Percentiles rank a stretch among this genome's conserved stretches.
Conservation (phyloP, 1,140 invertebrate species). For the Drosophila tsacasi region DNA sequence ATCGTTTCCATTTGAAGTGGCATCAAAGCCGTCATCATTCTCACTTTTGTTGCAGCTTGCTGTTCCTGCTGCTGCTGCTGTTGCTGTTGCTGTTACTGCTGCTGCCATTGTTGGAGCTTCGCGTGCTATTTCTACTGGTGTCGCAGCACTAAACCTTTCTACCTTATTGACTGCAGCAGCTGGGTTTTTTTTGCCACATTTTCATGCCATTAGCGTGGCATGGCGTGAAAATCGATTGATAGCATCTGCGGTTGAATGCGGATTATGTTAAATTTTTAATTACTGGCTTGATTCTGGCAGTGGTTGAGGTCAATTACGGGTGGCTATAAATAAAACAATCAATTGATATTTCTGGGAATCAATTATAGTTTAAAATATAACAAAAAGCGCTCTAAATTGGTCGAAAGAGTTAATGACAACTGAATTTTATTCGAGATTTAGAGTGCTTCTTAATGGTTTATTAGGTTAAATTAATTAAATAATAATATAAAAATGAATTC, state of each 20-base stretch:
- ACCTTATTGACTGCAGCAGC: slow-evolving; percentile 43
- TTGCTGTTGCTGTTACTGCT: neutral
- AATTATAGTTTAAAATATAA: neutral
- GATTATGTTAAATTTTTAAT: slow-evolving; percentile 40
- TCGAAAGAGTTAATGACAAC: neutral
- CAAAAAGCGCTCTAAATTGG: neutral
- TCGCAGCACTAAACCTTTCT: slow-evolving; percentile 30
- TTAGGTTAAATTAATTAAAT: neutral
- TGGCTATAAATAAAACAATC: slow-evolving; percentile 25
- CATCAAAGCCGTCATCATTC: slow-evolving; percentile 62
- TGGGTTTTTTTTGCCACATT: slow-evolving; percentile 29
- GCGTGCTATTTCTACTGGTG: slow-evolving; percentile 20
- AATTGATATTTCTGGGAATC: slow-evolving; percentile 12
- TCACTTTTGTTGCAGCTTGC: slow-evolving; percentile 30
- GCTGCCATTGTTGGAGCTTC: slow-evolving; percentile 5
- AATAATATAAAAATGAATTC: neutral
- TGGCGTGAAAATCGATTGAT: slow-evolving; percentile 59
- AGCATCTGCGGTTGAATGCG: slow-evolving; percentile 29
- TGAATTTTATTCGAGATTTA: neutral
- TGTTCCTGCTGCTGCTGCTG: slow-evolving; percentile 2
- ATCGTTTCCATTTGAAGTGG: slow-evolving; percentile 69
- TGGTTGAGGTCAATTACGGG: slow-evolving; percentile 15
- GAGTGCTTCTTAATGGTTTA: neutral
- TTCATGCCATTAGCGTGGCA: slow-evolving; percentile 43
- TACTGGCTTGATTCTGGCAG: slow-evolving; percentile 15